These are phyloP conservation scores for Arremon aurantiirostris DNA, from an alignment of 2,797 vertebrate species.

Conservation along the genomic window DNA sequence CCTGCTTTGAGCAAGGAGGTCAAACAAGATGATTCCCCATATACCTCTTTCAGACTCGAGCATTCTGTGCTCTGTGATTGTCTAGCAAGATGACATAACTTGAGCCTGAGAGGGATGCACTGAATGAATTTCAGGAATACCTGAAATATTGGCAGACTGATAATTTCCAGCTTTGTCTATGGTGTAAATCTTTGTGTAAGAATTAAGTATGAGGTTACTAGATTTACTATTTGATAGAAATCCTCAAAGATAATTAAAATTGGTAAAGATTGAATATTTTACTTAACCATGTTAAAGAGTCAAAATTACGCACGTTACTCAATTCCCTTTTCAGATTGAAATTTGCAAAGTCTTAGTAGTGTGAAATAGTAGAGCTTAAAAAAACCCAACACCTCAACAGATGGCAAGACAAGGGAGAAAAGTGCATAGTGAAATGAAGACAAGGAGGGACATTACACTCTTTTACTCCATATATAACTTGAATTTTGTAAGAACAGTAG, in stretches of 20 bases:
- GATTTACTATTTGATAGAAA: background rate
- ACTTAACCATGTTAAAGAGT: background rate
- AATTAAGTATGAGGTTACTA: background rate
- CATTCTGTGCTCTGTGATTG: background rate
- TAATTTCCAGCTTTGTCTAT: background rate
- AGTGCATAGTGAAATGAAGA: background rate
- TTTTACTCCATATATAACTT: background rate
- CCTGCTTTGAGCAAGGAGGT: background rate
- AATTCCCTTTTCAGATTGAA: background rate
- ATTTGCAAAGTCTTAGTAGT: background rate
- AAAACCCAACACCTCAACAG: background rate
- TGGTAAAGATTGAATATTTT: background rate
- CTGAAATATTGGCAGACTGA: background rate
- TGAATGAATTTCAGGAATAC: background rate
- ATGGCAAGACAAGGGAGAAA: background rate
- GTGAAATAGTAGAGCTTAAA: background rate
- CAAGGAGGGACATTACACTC: background rate
- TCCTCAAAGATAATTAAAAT: background rate
- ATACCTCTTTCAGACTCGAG: background rate
- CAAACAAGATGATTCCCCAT: background rate
- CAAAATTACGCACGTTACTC: background rate
- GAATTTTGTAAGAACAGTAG: background rate
- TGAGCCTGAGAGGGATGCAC: background rate
- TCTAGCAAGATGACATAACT: background rate
- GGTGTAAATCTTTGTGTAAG: background rate